phyloP scores from a whole-genome alignment of 1,140 invertebrate species.

The Diorhabda carinulata region DNA sequence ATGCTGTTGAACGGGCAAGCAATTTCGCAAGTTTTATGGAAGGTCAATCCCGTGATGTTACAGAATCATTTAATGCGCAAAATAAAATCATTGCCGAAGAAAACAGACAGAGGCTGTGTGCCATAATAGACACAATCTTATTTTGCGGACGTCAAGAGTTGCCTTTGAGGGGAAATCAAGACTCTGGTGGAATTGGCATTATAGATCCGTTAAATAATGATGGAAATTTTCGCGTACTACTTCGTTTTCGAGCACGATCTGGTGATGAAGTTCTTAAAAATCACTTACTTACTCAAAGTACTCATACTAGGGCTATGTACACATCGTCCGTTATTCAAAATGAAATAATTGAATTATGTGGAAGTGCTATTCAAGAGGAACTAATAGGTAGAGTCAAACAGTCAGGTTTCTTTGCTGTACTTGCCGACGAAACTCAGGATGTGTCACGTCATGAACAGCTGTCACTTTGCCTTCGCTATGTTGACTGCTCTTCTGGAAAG shows the following conservation, averaged over 20 bases:
- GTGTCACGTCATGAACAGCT: conserved; percentile 18
- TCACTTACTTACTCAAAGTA: neutral
- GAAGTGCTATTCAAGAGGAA: conserved; percentile 13
- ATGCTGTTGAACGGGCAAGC: no score
- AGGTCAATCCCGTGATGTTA: no score
- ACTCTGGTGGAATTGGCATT: conserved; percentile 9
- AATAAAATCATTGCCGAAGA: no score
- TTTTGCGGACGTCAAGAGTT: conserved; percentile 21
- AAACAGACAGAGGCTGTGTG: no score
- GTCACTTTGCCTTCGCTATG: conserved; percentile 19
- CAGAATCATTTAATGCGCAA: no score
- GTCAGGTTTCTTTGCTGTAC: conserved; percentile 11
- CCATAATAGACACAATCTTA: conserved; percentile 3
- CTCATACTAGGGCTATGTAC: conserved; percentile 9
- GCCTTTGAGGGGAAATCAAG: conserved; percentile 15
- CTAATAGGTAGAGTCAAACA: conserved; percentile 9
- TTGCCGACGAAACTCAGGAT: conserved; percentile 23
- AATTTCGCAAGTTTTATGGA: no score
- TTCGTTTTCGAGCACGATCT: conserved; percentile 1
- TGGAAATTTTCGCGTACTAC: conserved; percentile 19
- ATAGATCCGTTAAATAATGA: conserved; percentile 7
- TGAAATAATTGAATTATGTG: conserved; percentile 15
- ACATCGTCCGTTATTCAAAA: conserved; percentile 10
- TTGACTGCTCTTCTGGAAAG: neutral
- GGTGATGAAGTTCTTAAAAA: conserved; percentile 10